Evolutionary conservation across 2,113 vertebrate genomes (phyloP).

Genomic region (Agapornis roseicollis): DNA sequence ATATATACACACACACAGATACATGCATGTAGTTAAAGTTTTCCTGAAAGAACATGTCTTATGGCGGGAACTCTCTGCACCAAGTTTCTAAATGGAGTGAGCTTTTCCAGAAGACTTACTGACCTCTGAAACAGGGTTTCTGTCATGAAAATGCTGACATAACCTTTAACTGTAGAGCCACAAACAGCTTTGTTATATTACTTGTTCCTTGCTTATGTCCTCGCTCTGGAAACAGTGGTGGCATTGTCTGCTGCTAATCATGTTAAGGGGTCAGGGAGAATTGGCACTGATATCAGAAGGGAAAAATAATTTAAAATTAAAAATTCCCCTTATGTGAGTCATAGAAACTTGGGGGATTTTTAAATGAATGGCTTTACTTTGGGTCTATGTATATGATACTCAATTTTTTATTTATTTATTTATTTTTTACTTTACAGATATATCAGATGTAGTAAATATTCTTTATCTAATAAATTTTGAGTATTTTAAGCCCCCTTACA

Average conservation of each 20-base stretch:
- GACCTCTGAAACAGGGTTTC: conserved; percentile 60
- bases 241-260: conserved; percentile 65
- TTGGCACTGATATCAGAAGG: conserved; percentile 66
- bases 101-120: conserved; percentile 62
- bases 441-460: conserved; percentile 15
- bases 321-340: conserved; percentile 54
- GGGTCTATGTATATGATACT: not conserved
- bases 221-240: conserved; percentile 60
- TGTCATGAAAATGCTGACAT: conserved; percentile 71
- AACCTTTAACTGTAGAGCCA: conserved; percentile 54
- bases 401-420: not conserved
- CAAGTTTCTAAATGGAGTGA: conserved; percentile 35
- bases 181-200: conserved; percentile 51
- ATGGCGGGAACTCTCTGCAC: not conserved
- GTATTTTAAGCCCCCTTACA: not conserved
- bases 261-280: conserved; percentile 24
- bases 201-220: conserved; percentile 39
- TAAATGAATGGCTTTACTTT: conserved; percentile 29
- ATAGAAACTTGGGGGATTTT: conserved; percentile 33
- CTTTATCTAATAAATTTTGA: conserved; percentile 10
- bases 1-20: no score
- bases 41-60: not conserved
- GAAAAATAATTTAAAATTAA: conserved; percentile 69
- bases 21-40: not conserved
- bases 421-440: not conserved